Base-by-base conservation (phyloP, 2,113 vertebrate species). In the Zootoca vivipara region DNA sequence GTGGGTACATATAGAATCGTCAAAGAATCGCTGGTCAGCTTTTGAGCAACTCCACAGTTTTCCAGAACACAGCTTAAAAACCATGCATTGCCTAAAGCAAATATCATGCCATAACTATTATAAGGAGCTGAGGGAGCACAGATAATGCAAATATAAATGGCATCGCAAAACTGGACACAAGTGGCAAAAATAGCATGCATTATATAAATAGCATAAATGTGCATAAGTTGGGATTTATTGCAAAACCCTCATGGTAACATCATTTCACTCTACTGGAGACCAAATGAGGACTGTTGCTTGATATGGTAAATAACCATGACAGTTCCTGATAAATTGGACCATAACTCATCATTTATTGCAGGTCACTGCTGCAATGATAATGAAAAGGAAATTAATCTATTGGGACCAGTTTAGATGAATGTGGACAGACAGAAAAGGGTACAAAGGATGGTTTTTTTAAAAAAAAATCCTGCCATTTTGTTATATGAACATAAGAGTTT, bases 371-470 rank as follows among this genome's bases (percentile, higher is more conserved):
- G 89, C 84, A 40, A 87, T 94, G 94, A 91, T 90, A 95, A 93
- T 93, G 95, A 90, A 75, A 89, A 90, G 91, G 75, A 79, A 95
- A 97, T 96, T 94, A 94, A 96, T 94, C 95, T 95, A 94, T 90
- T n/a, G 38, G 92, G 91, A 91, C 88, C 83, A 56, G 91, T 90
- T 91, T 93, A 89, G 96, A 94, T 84, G 94, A 95, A 93, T 82
- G 87, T 86, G 65, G 87, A 90, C 9, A 0, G 72, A 86, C 84
- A 82, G 65, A 73, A 85, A 70, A 72, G 62, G 35, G 77, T 88
- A 38, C 83, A 78, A 42, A 91, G 22, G 86, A 70, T 82, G 46
- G 3, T 12, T 3, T 46, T 73, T 16, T 73, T 4, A 22, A 52
- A 69, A 83, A 0, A 0, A 65, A 83, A 79, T 18, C 35, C 35